Evolutionary conservation across 92 coral and sea anemone genomes (phyloP).

Genomic region (Paragorgia papillata): DNA sequence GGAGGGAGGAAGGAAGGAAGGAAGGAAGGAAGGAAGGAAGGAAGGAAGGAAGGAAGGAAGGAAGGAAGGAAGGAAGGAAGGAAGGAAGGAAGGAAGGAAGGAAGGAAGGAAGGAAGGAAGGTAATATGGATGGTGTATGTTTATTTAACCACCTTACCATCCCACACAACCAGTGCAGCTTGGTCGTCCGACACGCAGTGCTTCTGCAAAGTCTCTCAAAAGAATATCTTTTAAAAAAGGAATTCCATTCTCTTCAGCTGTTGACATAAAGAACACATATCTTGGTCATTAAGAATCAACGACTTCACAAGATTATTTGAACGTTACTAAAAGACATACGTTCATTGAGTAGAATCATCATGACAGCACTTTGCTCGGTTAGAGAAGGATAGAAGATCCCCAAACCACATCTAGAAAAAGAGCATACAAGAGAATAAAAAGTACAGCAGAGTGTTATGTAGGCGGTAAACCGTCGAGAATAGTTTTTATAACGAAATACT

Average conservation of each 20-base stretch:
- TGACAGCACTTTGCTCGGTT: conserved; percentile 74
- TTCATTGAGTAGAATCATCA: conserved; percentile 72
- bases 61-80: too few relatives aligned
- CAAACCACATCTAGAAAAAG: conserved; percentile 54
- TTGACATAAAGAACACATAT: background rate
- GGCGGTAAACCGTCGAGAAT: too few relatives aligned
- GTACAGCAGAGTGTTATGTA: too few relatives aligned
- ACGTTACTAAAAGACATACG: background rate
- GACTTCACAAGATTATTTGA: background rate
- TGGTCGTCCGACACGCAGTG: background rate
- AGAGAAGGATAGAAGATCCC: conserved; percentile 68
- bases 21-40: too few relatives aligned
- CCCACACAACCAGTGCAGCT: conserved; percentile 32
- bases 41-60: too few relatives aligned
- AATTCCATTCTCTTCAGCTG: conserved; percentile 36
- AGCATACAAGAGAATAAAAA: too few relatives aligned
- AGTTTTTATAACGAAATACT: too few relatives aligned
- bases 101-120: too few relatives aligned
- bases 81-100: too few relatives aligned
- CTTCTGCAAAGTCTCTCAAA: conserved; percentile 28
- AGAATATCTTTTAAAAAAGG: conserved; percentile 30
- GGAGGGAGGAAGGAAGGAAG: too few relatives aligned
- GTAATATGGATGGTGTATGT: too few relatives aligned
- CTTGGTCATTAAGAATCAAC: background rate
- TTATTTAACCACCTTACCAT: conserved; percentile 1